These are phyloP conservation scores for Luidia sarsii DNA, from an alignment of 53 echinoderm and acorn worm genomes.

Conservation along the genomic window DNA sequence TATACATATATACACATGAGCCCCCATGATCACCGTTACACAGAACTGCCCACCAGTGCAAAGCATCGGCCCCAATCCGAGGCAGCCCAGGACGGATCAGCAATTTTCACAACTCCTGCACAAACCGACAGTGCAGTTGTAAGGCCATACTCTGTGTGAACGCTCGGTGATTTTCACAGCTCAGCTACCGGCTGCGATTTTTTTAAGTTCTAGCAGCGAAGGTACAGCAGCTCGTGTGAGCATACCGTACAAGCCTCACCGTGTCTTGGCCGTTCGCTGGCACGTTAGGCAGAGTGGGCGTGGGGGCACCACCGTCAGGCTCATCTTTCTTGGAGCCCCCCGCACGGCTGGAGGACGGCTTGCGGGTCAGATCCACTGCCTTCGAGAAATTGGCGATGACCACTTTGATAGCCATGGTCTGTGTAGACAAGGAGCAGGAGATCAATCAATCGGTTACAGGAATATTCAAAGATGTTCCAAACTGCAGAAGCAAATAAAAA, in stretches of 20 bases:
- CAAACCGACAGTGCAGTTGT: no score
- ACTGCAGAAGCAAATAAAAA: no score
- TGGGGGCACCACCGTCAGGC: not conserved
- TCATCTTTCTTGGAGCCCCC: not conserved
- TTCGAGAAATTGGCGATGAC: conserved; percentile 92
- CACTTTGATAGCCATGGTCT: conserved; percentile 83
- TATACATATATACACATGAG: no score
- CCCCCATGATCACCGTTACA: no score
- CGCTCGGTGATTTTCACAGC: no score
- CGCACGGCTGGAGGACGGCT: not conserved
- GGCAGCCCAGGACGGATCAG: no score
- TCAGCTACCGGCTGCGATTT: not conserved
- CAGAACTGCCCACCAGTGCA: no score
- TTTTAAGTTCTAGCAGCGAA: not conserved
- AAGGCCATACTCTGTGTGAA: no score
- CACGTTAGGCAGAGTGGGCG: not conserved
- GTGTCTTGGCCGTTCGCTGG: conserved; percentile 29
- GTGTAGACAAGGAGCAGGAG: conserved; percentile 27
- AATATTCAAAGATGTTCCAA: no score
- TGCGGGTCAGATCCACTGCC: conserved; percentile 79
- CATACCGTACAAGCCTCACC: not conserved
- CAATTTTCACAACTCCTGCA: no score
- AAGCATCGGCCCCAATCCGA: no score
- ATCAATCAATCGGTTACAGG: no score
- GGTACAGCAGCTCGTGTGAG: not conserved